Evolutionary conservation across 2,797 vertebrate species (phyloP), one percentile per base, ranked within the genome.

Genomic region (Rhinoraja longicauda): DNA sequence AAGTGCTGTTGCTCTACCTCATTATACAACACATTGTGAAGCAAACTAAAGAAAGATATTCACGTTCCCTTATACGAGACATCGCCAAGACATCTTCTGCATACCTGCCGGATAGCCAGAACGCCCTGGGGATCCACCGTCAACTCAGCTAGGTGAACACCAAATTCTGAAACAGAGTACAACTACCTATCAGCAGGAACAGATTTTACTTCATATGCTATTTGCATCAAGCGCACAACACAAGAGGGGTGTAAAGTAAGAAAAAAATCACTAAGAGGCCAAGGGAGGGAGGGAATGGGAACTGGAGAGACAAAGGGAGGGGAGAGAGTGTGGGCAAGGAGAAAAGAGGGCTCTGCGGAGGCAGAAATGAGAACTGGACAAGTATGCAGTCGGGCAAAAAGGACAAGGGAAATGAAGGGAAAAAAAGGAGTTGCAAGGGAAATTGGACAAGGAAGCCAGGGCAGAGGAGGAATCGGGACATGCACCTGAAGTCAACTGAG

Each of bases 91-190:
- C 45, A 84, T 59, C 26, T 9, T 62, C 4, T 1, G 93, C 97
- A 96, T 94, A 99, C 99, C 98, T 99, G 99, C 93, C 99, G 97
- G 93, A 99, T 99, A 67, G 99, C 98, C 53, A 99, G 96, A 29
- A 98, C 98, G 94, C 99, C 99, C 94, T 98, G 98, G 92, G 98
- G 97, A 94, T 99, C 98, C 1, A 99, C 98, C 0, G 99, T 99
- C 94, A 99, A 97, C 94, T 99, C 99, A 94, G 99, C 99, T 93
- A 99, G 95, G 95, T 99, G 99, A 94, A 99, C 98, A 24, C 99
- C 99, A 95, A 99, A 99, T 95, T 99, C 99, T 99, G 95, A 81
- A 96, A 95, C 17, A 93, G 75, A 94, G 93, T 90, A 39, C 29
- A 82, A 19, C 59, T 13, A 86, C 10, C 82, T 57, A 86, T 62